phyloP scores from a whole-genome alignment of 2,113 vertebrate species.

The Nothocercus julius region DNA sequence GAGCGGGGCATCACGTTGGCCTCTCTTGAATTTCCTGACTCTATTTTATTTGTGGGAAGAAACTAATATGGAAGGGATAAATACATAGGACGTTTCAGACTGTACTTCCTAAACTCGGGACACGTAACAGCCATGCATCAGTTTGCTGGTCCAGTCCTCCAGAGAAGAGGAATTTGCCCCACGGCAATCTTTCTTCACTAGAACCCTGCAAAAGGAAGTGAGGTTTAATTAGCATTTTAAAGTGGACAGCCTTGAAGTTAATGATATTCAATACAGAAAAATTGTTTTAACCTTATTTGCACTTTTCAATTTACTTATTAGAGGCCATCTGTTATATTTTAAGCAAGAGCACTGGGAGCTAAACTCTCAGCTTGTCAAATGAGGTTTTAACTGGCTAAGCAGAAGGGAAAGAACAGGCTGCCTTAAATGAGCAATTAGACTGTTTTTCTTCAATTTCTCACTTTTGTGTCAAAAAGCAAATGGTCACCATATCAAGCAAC shows the following conservation, averaged over 20 bases:
- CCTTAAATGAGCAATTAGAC: slow-evolving; percentile 66
- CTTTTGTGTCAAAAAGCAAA: slow-evolving; percentile 61
- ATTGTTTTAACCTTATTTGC: slow-evolving; percentile 80
- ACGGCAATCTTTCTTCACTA: slow-evolving; percentile 53
- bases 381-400: slow-evolving; percentile 65
- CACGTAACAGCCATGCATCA: background rate
- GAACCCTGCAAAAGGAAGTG: slow-evolving; percentile 60
- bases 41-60: slow-evolving; percentile 24
- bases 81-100: slow-evolving; percentile 37
- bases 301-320: slow-evolving; percentile 80
- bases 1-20: background rate
- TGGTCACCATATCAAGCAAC: slow-evolving; percentile 35
- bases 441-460: slow-evolving; percentile 59
- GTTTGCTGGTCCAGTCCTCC: slow-evolving; percentile 44
- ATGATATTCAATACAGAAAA: slow-evolving; percentile 80
- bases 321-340: slow-evolving; percentile 78
- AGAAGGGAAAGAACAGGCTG: slow-evolving; percentile 51
- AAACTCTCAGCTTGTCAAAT: slow-evolving; percentile 64
- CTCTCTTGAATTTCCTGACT: background rate
- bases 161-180: slow-evolving; percentile 63
- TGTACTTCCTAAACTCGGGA: background rate
- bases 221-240: slow-evolving; percentile 77
- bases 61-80: background rate
- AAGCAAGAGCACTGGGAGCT: slow-evolving; percentile 66
- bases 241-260: slow-evolving; percentile 78